Base-by-base conservation (phyloP, 2,888 invertebrate species). In the Lasioglossum morio region DNA sequence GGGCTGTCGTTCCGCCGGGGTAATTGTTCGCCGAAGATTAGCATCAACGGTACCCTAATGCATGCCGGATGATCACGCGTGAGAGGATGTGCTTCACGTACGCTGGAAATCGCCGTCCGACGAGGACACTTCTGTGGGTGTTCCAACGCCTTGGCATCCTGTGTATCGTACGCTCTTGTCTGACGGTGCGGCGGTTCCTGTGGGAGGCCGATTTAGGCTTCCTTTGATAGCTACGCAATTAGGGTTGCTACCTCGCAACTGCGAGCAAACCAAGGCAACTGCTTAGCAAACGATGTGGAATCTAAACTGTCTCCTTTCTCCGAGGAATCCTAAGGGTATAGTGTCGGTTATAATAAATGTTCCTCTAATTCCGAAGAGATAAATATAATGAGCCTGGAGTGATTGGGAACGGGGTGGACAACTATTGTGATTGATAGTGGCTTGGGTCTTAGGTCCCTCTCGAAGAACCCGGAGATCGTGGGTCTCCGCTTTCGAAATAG, bases 1-100 rank as follows among this genome's bases (percentile, higher is more conserved):
- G 53, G 40, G 70, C 70, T 70, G 84, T 84, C 78, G 75, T 81
- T 79, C 81, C 81, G 66, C 74, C 63, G 57, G 73, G 69, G 69
- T 84, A 84, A 86, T 85, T 81, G 80, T 81, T 79, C 81, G 48
- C 27, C 69, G n/a, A 72, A 86, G 86, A 81, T 86, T 86, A 85
- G 73, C 81, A 77, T 77, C 79, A 69, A 78, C 77, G 83, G 73
- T 69, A 76, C 66, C 46, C 72, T 34, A 40, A 77, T 80, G 81
- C 53, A 27, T 66, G 60, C 30, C 34, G n/a, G 48, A 43, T n/a
- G 79, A 23, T 72, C 72, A 46, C 69, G 74, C 78, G 72, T 48
- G 57, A 53, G 53, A n/a, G 43, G 63, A 75, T 74, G 48, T 57
- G 80, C 66, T 73, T 73, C 81, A 43, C 72, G 66, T 69, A 43